Evolutionary conservation across 2,797 vertebrate genomes (phyloP).

Genomic region (Coregonus sp.): DNA sequence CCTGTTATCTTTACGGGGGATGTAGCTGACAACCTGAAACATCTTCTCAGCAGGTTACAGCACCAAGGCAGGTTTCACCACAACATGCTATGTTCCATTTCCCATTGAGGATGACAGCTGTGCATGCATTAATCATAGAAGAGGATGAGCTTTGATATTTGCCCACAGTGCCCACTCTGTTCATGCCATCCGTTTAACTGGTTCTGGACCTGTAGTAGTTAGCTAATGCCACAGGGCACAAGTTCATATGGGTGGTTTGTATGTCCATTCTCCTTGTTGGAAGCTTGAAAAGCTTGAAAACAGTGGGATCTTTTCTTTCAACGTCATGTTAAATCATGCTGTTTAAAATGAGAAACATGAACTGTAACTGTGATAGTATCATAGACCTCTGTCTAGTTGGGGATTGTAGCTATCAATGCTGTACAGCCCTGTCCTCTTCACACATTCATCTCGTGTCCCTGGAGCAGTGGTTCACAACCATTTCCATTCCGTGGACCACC

Average conservation of each 20-base stretch:
- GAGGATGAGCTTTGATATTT: no score
- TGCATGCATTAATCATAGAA: conserved; percentile 2
- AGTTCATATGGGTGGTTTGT: neutral
- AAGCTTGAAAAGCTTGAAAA: neutral
- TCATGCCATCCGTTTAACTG: neutral
- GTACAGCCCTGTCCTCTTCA: neutral
- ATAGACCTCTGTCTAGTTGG: neutral
- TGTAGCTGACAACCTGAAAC: neutral
- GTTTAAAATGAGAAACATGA: neutral
- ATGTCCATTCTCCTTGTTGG: neutral
- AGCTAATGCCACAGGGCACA: neutral
- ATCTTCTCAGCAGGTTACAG: neutral
- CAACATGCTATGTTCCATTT: neutral
- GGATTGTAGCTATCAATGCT: conserved; percentile 3
- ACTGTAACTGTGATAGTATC: neutral
- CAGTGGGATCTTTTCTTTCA: neutral
- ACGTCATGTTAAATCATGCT: neutral
- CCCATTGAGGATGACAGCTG: neutral
- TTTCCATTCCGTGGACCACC: no score
- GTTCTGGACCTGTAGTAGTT: conserved; percentile 2
- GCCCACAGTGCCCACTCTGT: neutral
- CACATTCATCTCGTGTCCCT: neutral
- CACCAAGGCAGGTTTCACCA: neutral
- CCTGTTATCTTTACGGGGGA: neutral
- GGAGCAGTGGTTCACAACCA: neutral